Evolutionary conservation across 2,888 invertebrate genomes (phyloP).

Genomic region (Calameuta idolon): DNA sequence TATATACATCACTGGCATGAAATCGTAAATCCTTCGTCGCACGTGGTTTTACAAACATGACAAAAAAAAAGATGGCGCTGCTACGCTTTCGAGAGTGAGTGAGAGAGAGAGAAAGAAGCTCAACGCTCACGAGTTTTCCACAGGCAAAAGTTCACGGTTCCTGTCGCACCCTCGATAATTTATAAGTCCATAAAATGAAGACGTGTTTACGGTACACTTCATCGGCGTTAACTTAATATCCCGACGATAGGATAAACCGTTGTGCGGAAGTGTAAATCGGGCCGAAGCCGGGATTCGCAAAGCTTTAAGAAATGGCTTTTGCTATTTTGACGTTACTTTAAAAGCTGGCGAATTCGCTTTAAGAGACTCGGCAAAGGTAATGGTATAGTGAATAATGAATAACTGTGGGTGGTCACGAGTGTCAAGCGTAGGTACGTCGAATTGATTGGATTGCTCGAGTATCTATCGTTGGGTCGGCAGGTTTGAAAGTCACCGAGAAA

Average conservation of each 20-base stretch:
- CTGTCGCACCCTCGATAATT: background rate
- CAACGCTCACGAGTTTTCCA: background rate
- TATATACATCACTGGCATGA: background rate
- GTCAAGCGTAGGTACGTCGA: background rate
- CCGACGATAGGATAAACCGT: constrained; percentile 4
- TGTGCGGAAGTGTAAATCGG: background rate
- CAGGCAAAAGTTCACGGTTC: background rate
- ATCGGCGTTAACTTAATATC: constrained; percentile 4
- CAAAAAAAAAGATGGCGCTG: background rate
- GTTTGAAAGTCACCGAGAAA: background rate
- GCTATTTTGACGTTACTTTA: background rate
- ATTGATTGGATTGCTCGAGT: background rate
- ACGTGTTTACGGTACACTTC: constrained; percentile 5
- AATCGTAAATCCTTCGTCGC: background rate
- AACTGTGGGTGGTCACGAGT: background rate
- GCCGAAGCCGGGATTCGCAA: background rate
- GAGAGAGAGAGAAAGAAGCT: background rate
- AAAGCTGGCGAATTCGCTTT: background rate
- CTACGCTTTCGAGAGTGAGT: background rate
- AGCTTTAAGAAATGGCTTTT: background rate
- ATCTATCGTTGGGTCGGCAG: background rate
- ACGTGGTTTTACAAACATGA: background rate
- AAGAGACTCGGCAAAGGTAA: background rate
- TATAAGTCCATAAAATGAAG: constrained; percentile 5
- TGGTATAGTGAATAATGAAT: background rate